These are phyloP conservation scores for Paralvinella palmiformis DNA, from an alignment of 1,140 invertebrate species.

Conservation along the genomic window DNA sequence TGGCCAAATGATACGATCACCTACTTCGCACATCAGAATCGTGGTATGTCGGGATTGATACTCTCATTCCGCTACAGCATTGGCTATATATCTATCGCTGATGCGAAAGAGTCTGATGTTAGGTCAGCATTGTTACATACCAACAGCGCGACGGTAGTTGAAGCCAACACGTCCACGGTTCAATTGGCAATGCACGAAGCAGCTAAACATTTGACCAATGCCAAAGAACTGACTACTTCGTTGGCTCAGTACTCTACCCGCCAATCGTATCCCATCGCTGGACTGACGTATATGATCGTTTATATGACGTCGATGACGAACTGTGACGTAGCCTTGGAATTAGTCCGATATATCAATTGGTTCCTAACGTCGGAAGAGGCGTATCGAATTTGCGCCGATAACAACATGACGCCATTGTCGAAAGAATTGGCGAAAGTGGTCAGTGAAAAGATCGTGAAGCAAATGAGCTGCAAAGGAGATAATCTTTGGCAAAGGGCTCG, in stretches of 20 bases:
- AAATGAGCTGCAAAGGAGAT: neutral
- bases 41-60: slow-evolving; percentile 12
- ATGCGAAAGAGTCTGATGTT: neutral
- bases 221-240: slow-evolving; percentile 9
- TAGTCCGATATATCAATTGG: slow-evolving; percentile 35
- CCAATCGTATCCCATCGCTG: slow-evolving; percentile 31
- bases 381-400: neutral
- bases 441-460: neutral
- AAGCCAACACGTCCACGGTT: neutral
- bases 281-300: slow-evolving; percentile 35
- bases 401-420: neutral
- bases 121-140: neutral
- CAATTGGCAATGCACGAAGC: slow-evolving; percentile 2
- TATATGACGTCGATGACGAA: slow-evolving; percentile 21
- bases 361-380: slow-evolving; percentile 15
- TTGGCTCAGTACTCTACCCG: slow-evolving; percentile 16
- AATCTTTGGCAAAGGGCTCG: too few species aligned
- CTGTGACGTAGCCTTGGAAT: slow-evolving; percentile 30
- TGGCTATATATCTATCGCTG: slow-evolving; percentile 13
- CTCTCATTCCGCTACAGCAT: slow-evolving; percentile 9
- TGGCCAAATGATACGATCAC: neutral
- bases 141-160: neutral
- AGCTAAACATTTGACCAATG: neutral
- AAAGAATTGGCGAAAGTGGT: neutral
- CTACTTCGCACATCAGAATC: neutral